Conservation (phyloP, 92 coral and sea anemone species). For the Bergia puertoricense region DNA sequence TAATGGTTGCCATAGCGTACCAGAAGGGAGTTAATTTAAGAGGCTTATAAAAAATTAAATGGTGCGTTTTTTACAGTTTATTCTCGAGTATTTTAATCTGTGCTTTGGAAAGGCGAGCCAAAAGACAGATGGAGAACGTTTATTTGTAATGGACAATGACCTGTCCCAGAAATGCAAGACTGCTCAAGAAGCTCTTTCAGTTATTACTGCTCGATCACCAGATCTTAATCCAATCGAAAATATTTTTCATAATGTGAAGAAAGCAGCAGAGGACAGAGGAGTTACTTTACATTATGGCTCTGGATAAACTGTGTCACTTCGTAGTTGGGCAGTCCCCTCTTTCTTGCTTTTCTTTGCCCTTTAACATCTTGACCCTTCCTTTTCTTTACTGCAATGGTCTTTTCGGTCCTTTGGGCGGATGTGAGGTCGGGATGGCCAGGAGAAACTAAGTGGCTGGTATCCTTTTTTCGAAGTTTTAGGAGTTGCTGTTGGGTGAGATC, state of each 20-base stretch:
- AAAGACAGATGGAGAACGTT: conserved; percentile 36
- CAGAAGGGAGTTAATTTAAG: conserved; percentile 53
- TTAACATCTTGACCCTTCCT: no score
- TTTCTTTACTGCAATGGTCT: no score
- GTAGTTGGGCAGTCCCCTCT: no score
- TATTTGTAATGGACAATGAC: conserved; percentile 67
- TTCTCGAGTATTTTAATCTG: conserved; percentile 11
- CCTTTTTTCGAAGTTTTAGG: no score
- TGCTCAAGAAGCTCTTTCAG: conserved; percentile 42
- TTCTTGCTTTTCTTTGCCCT: no score
- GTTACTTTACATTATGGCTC: no score
- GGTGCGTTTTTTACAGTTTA: conserved; percentile 52
- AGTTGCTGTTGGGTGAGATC: no score
- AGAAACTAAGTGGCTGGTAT: no score
- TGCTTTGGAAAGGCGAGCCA: conserved; percentile 44
- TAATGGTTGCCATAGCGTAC: conserved; percentile 59
- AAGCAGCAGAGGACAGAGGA: conserved; percentile 31
- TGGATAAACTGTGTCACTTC: no score
- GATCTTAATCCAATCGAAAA: no score
- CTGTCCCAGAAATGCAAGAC: conserved; percentile 54
- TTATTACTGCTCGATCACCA: conserved; percentile 62
- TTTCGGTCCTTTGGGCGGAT: no score
- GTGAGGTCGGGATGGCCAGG: no score
- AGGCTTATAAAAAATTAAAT: conserved; percentile 42
- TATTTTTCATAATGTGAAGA: conserved; percentile 45